Evolutionary conservation across 2,113 vertebrate species (phyloP), one percentile per base, ranked within the genome.

Genomic region (Tetrao urogallus): DNA sequence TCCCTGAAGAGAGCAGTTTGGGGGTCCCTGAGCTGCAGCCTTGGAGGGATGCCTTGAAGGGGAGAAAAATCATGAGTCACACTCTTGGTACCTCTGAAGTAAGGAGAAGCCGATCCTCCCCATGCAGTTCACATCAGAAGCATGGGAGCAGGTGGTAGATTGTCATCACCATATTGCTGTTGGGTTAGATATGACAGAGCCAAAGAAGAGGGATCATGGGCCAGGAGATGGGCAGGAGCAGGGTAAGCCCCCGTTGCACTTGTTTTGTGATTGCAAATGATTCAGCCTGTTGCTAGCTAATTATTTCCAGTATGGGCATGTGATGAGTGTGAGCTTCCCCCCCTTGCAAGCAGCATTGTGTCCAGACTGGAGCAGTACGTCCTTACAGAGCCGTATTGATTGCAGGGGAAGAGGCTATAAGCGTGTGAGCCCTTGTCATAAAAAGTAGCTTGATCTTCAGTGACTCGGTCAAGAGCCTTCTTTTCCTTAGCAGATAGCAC

Each of bases 311-410:
- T 64, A 36, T 27, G 64, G 90, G 67, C 54, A 47, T 64, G 42
- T 82, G 40, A 79, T 70, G 88, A 95, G 85, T 73, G n/a, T 82
- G 70, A 81, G 10, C 61, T 69, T 56, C 61, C 87, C 52, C 73
- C 42, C 47, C 38, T 65, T 87, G 71, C 32, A 50, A 48, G 96
- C 94, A 89, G 89, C 88, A 43, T 88, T 76, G 60, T 28, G 5
- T 9, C 32, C 34, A 71, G 80, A 89, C 70, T 83, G 75, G 83
- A 95, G 78, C 93, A 92, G 70, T 91, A 54, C 65, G 72, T 93
- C 87, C 94, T 96, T 96, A 91, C 91, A 74, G 92, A 82, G 75
- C 86, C 48, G 32, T 93, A 96, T 96, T 25, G 93, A 97, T 96
- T 95, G 69, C 78, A 43, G 14, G 81, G 70, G 69, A 66, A 94